Evolutionary conservation across 2,113 vertebrate species (phyloP).

Genomic region (Rhipidura dahli): DNA sequence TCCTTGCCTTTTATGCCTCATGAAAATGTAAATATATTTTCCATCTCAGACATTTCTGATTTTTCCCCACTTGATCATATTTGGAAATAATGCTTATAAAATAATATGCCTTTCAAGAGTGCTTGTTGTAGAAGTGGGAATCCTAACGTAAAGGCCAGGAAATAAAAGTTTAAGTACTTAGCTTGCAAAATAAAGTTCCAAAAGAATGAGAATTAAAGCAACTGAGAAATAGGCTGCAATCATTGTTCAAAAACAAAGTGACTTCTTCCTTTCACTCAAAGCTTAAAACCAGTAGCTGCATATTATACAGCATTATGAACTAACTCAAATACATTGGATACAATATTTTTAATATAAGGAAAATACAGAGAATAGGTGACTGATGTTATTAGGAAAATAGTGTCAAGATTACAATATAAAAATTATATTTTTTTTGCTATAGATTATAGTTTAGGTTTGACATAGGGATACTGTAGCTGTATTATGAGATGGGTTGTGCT

Average conservation of each 20-base stretch:
- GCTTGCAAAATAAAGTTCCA: background rate
- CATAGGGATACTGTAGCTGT: background rate
- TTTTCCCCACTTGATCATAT: background rate
- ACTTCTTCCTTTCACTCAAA: background rate
- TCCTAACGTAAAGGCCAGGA: background rate
- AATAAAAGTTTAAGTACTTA: constrained; percentile 23
- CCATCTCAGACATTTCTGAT: background rate
- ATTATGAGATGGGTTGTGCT: background rate
- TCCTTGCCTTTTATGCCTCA: background rate
- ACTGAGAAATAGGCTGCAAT: background rate
- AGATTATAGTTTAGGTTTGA: background rate
- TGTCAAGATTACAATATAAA: background rate
- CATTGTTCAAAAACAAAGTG: background rate
- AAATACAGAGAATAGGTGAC: background rate
- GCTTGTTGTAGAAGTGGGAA: background rate
- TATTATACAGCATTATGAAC: background rate
- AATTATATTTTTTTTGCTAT: background rate
- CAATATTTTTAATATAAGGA: background rate
- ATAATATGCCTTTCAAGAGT: background rate
- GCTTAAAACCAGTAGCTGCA: background rate
- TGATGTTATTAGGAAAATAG: background rate
- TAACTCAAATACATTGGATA: background rate
- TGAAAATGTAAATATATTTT: background rate
- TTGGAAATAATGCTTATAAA: background rate
- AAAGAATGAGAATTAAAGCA: background rate